Conservation (phyloP, 2,113 vertebrate genomes). For the Actinemys pallida region DNA sequence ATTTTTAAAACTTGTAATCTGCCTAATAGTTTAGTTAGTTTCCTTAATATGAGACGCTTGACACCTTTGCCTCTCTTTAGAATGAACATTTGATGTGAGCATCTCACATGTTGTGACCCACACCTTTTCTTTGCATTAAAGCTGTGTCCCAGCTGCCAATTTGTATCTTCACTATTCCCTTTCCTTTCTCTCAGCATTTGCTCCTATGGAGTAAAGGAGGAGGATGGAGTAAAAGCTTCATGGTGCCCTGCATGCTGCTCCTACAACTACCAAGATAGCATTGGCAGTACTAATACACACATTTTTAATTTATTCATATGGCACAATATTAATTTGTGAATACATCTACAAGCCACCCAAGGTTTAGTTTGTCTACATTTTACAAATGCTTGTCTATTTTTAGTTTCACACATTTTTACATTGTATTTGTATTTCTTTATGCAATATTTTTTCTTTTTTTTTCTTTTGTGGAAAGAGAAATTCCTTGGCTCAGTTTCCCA, state of each 20-base stretch:
- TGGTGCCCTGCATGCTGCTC: not conserved
- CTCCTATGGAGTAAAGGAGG: not conserved
- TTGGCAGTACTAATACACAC: not conserved
- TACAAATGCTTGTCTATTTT: not conserved
- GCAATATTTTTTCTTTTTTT: not conserved
- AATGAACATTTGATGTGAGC: not conserved
- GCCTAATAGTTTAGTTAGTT: not conserved
- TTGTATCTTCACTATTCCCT: not conserved
- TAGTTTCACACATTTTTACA: not conserved
- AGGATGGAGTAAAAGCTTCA: not conserved
- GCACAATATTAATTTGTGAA: not conserved
- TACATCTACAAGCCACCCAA: not conserved
- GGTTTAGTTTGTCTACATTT: not conserved
- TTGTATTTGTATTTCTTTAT: not conserved
- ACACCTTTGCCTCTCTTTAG: not conserved
- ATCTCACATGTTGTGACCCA: not conserved
- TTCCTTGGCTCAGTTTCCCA: not conserved
- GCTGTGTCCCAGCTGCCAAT: not conserved
- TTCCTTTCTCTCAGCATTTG: not conserved
- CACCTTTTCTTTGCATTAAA: not conserved
- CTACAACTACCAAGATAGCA: not conserved
- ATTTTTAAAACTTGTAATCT: not conserved
- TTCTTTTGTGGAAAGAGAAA: not conserved
- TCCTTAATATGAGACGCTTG: not conserved
- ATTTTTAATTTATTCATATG: not conserved